These are phyloP conservation scores for Chloropsis hardwickii DNA, from an alignment of 2,113 vertebrate genomes.

Conservation along the genomic window DNA sequence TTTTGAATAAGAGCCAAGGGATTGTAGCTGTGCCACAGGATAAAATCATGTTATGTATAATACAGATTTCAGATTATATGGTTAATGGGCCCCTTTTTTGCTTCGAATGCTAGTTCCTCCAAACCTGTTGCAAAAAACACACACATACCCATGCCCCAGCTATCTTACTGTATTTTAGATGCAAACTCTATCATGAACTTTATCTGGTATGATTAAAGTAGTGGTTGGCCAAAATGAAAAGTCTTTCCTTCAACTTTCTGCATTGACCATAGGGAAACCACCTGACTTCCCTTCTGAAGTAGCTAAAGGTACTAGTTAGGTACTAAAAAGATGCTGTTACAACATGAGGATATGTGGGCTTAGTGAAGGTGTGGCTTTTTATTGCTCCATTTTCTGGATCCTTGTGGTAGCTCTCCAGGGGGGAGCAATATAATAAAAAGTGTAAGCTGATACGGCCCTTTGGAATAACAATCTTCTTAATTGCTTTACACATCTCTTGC, in stretches of 20 bases:
- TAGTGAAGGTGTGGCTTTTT: not conserved
- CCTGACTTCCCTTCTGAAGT: not conserved
- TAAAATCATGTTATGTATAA: not conserved
- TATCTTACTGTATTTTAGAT: not conserved
- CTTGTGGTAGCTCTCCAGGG: not conserved
- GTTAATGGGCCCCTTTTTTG: not conserved
- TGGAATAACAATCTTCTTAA: constrained; percentile 11
- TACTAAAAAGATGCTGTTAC: not conserved
- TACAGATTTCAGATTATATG: not conserved
- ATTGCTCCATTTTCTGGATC: not conserved
- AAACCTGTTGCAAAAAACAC: not conserved
- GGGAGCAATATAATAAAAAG: constrained; percentile 3
- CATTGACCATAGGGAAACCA: not conserved
- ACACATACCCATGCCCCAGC: accelerated
- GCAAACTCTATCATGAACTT: not conserved
- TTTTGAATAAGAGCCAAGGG: not conserved
- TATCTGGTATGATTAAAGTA: not conserved
- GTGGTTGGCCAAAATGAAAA: not conserved
- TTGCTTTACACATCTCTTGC: not conserved
- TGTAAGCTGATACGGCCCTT: not conserved
- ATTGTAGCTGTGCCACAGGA: not conserved
- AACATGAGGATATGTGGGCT: not conserved
- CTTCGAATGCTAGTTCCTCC: not conserved
- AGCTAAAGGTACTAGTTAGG: not conserved
- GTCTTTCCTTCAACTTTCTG: not conserved